phyloP scores from a whole-genome alignment of 2,888 invertebrate species.

The Rotaria sp. region DNA sequence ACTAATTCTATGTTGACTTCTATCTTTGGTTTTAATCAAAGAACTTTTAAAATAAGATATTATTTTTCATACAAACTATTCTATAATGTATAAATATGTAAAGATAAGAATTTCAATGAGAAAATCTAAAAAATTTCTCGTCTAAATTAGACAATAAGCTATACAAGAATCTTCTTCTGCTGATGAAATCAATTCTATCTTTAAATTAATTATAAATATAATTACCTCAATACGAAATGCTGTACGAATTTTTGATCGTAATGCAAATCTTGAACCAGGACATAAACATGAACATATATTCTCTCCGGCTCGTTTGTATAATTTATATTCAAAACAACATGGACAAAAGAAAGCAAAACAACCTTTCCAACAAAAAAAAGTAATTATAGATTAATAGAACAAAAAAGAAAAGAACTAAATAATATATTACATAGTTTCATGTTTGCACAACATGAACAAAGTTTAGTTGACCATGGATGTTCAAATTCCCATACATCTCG shows the following conservation, averaged over 20 bases:
- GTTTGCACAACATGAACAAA: not conserved
- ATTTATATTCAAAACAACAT: not conserved
- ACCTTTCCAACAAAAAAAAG: not conserved
- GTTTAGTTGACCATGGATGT: not conserved
- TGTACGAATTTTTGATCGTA: not conserved
- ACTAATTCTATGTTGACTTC: too few relatives aligned
- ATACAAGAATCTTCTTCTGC: too few relatives aligned
- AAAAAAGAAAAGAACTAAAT: not conserved
- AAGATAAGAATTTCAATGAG: too few relatives aligned
- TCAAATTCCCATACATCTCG: not conserved
- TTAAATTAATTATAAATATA: not conserved
- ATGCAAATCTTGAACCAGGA: not conserved
- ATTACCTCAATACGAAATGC: constrained; percentile 15
- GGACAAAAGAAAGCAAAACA: not conserved
- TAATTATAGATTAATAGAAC: too few relatives aligned
- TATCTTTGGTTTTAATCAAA: too few relatives aligned
- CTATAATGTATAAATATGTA: too few relatives aligned
- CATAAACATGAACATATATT: not conserved
- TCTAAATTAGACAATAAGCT: too few relatives aligned
- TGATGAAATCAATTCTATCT: not conserved
- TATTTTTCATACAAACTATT: too few relatives aligned
- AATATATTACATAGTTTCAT: not conserved
- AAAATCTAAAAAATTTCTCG: too few relatives aligned
- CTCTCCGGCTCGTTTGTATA: not conserved
- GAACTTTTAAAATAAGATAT: too few relatives aligned